Evolutionary conservation across 1,140 invertebrate genomes (phyloP).

Genomic region (Diprion similis): DNA sequence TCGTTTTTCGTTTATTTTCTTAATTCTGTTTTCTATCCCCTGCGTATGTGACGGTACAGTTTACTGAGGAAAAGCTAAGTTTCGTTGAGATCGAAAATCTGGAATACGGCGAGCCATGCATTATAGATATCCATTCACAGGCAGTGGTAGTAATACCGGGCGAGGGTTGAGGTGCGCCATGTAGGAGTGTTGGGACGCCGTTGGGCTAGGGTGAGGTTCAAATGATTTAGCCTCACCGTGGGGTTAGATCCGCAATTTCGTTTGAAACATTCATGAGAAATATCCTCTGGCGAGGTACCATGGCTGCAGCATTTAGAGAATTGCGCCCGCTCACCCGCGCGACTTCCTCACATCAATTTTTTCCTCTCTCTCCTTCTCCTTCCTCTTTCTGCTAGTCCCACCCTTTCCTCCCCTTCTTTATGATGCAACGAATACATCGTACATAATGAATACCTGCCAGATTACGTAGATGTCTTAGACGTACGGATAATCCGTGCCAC

Average conservation of each 20-base stretch:
- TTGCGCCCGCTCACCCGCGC: conserved; percentile 46
- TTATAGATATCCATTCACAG: conserved; percentile 46
- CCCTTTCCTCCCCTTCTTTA: too few relatives aligned
- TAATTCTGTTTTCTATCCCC: too few relatives aligned
- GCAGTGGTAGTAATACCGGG: conserved; percentile 8
- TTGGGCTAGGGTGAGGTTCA: conserved; percentile 34
- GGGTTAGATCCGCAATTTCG: conserved; percentile 58
- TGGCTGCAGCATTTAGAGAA: conserved; percentile 52
- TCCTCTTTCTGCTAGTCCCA: conserved; percentile 19
- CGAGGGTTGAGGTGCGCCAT: not conserved
- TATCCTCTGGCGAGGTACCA: conserved; percentile 42
- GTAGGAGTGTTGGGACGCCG: not conserved
- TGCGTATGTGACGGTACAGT: not conserved
- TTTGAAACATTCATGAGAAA: conserved; percentile 60
- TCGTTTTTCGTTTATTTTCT: too few relatives aligned
- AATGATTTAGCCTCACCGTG: conserved; percentile 55
- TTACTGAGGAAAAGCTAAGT: conserved; percentile 29
- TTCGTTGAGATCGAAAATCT: conserved; percentile 45
- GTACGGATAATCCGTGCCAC: not conserved
- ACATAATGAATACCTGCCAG: conserved; percentile 23
- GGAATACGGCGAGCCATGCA: conserved; percentile 45
- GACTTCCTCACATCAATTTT: conserved; percentile 29
- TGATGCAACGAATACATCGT: not conserved
- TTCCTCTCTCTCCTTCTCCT: conserved; percentile 29
- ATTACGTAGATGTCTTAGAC: conserved; percentile 16